Evolutionary conservation across 2,797 vertebrate species (phyloP).

Genomic region (Geotria australis): DNA sequence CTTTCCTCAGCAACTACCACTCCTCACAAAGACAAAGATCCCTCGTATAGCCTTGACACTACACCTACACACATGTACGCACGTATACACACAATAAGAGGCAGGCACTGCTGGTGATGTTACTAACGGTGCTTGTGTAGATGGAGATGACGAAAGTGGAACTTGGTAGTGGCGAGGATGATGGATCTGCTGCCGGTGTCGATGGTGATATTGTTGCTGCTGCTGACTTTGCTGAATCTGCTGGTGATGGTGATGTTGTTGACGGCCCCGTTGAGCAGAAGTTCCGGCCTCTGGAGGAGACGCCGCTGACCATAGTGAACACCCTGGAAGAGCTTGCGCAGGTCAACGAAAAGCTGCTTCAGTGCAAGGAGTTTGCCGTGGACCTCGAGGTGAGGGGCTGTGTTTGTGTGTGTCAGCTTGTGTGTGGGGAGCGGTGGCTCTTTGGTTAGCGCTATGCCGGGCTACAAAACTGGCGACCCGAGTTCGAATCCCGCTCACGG

Average conservation of each 20-base stretch:
- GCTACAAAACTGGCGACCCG: no score
- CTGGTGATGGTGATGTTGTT: neutral
- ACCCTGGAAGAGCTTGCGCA: conserved; percentile 43
- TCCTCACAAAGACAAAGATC: no score
- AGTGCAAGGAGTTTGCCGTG: conserved; percentile 44
- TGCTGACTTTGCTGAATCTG: conserved; percentile 2
- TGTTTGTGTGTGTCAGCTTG: no score
- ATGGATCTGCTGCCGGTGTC: neutral
- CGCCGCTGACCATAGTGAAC: conserved; percentile 32
- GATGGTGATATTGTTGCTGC: neutral
- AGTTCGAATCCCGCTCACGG: no score
- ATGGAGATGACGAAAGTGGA: neutral
- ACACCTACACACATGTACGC: no score
- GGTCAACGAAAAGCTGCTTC: conserved; percentile 49
- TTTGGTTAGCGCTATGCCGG: no score
- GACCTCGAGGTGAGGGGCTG: conserved; percentile 46
- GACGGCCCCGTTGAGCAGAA: conserved; percentile 14
- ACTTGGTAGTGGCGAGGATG: neutral
- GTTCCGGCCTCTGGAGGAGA: conserved; percentile 27
- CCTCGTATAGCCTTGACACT: no score
- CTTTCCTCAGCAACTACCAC: no score
- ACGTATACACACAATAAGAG: no score
- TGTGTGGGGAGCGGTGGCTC: no score
- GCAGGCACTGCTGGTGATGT: no score
- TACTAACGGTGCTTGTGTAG: no score